A percentile compares a stretch with the other conserved stretches of the same genome.
Conservation (phyloP, 2,888 invertebrate species). For the Napeogenes sylphis region DNA sequence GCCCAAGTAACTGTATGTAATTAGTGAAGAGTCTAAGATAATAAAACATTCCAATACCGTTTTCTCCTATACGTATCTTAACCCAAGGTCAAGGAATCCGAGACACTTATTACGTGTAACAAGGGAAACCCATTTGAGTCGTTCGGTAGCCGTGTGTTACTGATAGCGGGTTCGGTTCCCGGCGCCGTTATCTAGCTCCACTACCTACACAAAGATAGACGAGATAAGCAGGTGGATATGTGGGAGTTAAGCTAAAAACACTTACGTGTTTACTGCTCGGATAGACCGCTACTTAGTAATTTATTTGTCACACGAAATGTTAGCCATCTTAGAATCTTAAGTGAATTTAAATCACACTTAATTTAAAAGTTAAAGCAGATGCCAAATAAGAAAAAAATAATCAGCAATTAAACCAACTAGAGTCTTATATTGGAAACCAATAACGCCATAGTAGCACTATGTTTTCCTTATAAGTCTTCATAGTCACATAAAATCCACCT, state of each 20-base stretch:
- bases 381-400: slow-evolving; percentile 23
- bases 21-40: slow-evolving; percentile 30
- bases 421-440: slow-evolving; percentile 33
- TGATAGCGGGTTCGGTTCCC: slow-evolving; percentile 51
- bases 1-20: slow-evolving; percentile 26
- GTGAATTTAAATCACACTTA: slow-evolving; percentile 6
- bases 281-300: slow-evolving; percentile 12
- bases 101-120: slow-evolving; percentile 60
- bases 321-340: slow-evolving; percentile 5
- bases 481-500: slow-evolving; percentile 22
- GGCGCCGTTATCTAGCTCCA: slow-evolving; percentile 44
- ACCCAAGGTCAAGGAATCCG: slow-evolving; percentile 37
- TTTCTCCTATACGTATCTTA: slow-evolving; percentile 28
- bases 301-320: slow-evolving; percentile 14
- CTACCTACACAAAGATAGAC: slow-evolving; percentile 50
- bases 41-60: slow-evolving; percentile 38
- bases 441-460: slow-evolving; percentile 40
- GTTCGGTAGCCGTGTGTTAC: slow-evolving; percentile 51
- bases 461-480: slow-evolving; percentile 39
- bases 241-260: slow-evolving; percentile 37
- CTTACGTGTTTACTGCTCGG: slow-evolving; percentile 19
- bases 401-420: slow-evolving; percentile 9
- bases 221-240: slow-evolving; percentile 61
- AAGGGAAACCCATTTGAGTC: slow-evolving; percentile 72
- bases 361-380: slow-evolving; percentile 7